These are phyloP conservation scores for Thalassaphorura encarpata DNA, from an alignment of 1,140 invertebrate species.

Conservation along the genomic window DNA sequence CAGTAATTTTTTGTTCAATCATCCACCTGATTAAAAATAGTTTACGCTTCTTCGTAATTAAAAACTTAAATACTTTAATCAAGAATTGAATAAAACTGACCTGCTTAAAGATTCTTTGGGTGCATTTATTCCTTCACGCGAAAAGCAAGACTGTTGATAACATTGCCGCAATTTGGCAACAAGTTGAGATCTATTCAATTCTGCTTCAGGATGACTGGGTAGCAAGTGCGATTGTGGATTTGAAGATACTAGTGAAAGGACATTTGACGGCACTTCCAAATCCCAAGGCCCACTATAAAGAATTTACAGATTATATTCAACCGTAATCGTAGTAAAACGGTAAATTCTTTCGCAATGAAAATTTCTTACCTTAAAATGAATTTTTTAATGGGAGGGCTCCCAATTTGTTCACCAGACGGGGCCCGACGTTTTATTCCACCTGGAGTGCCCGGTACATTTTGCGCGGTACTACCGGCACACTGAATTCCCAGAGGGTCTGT, in stretches of 20 bases:
- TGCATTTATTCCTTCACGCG: slow-evolving; percentile 85
- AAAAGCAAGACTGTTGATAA: slow-evolving; percentile 89
- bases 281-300: slow-evolving; percentile 77
- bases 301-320: neutral
- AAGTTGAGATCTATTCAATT: slow-evolving; percentile 47
- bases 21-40: slow-evolving; percentile 57
- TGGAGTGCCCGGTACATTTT: slow-evolving; percentile 34
- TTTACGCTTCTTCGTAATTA: neutral
- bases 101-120: slow-evolving; percentile 93
- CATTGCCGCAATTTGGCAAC: slow-evolving; percentile 74
- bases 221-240: slow-evolving; percentile 15
- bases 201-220: slow-evolving; percentile 23
- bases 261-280: slow-evolving; percentile 84
- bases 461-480: slow-evolving; percentile 45
- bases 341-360: neutral
- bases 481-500: slow-evolving; percentile 74
- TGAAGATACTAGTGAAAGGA: slow-evolving; percentile 34
- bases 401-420: slow-evolving; percentile 56
- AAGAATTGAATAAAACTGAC: no score
- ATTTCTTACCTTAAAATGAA: slow-evolving; percentile 59
- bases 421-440: slow-evolving; percentile 58
- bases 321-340: neutral
- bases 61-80: neutral
- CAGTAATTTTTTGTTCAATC: slow-evolving; percentile 87
- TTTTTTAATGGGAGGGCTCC: slow-evolving; percentile 60